phyloP scores from a whole-genome alignment of 2,113 vertebrate genomes.

The Chlorodrepanis virens region DNA sequence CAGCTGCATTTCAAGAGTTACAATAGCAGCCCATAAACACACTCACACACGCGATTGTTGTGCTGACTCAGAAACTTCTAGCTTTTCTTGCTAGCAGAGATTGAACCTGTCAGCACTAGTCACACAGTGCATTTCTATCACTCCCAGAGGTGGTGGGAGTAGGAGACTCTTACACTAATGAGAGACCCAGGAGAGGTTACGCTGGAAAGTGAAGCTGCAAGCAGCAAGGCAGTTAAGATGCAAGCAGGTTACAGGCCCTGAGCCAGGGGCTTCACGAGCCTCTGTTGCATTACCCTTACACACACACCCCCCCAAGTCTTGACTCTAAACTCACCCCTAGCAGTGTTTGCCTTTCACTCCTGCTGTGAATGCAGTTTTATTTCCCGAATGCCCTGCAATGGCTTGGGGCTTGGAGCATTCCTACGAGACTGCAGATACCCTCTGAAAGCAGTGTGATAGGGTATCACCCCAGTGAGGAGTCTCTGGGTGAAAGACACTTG shows the following conservation, averaged over 20 bases:
- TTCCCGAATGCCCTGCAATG: neutral
- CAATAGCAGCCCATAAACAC: neutral
- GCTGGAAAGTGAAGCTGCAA: neutral
- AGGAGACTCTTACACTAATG: neutral
- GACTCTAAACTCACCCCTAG: neutral
- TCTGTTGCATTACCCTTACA: neutral
- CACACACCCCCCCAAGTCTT: neutral
- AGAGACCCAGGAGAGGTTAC: neutral
- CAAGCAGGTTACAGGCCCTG: neutral
- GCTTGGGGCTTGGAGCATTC: neutral
- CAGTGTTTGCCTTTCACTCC: neutral
- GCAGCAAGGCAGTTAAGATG: neutral
- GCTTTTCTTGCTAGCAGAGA: neutral
- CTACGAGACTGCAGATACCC: neutral
- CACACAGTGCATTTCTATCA: neutral
- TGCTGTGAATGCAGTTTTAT: neutral
- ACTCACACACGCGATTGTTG: rapidly evolving
- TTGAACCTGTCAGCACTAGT: neutral
- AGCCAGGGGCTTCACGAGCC: neutral
- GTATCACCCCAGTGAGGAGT: neutral
- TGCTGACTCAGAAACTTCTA: neutral
- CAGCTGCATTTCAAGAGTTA: neutral
- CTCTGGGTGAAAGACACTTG: neutral
- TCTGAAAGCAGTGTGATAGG: neutral
- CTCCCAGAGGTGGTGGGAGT: neutral